These are phyloP conservation scores for Tanytarsus gracilentus DNA, from an alignment of 2,888 invertebrate genomes.

Conservation along the genomic window DNA sequence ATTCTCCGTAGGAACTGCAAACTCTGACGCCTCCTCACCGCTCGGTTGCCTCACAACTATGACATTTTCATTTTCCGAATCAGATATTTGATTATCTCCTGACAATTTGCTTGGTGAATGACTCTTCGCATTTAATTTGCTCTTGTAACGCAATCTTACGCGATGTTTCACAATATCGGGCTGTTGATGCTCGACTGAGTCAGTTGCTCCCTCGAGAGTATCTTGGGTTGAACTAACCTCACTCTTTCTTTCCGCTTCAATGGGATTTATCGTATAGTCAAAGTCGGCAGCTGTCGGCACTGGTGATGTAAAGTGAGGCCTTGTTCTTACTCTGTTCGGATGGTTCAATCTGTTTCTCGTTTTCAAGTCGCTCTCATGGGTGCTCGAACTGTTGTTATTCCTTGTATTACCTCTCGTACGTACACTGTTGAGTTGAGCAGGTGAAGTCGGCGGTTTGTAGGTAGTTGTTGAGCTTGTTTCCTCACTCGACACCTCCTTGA, in stretches of 20 bases:
- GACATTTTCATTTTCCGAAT: constrained; percentile 19
- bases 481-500: not conserved
- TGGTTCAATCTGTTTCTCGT: constrained; percentile 5
- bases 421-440: too few relatives aligned
- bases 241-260: not conserved
- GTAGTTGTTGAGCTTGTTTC: not conserved
- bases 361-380: not conserved
- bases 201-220: not conserved
- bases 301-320: not conserved
- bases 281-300: not conserved
- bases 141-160: constrained; percentile 20
- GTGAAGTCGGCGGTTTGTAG: not conserved
- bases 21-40: not conserved
- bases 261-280: constrained; percentile 12
- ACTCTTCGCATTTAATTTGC: constrained; percentile 2
- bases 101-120: not conserved
- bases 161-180: constrained; percentile 7
- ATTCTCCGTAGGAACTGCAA: not conserved
- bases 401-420: not conserved
- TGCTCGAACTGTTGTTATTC: not conserved
- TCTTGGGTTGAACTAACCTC: constrained; percentile 1
- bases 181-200: not conserved
- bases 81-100: constrained; percentile 5
- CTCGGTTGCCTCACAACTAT: not conserved
- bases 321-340: not conserved